Evolutionary conservation across 2,797 vertebrate genomes (phyloP).

Genomic region (Okamejei kenojei): DNA sequence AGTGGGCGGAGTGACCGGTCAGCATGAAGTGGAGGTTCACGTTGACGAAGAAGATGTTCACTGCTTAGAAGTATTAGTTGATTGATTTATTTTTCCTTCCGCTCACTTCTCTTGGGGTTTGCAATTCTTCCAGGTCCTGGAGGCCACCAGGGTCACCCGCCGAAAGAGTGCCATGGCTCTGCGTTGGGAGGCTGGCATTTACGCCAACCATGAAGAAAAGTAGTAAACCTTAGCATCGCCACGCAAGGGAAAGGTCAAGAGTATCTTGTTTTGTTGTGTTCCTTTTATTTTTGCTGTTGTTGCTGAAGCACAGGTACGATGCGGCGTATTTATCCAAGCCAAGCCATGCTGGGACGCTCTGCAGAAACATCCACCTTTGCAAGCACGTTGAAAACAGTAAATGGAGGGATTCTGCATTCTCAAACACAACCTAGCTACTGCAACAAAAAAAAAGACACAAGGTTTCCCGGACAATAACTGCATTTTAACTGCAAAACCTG

Average conservation of each 20-base stretch:
- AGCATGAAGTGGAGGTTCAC: background rate
- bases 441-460: background rate
- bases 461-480: background rate
- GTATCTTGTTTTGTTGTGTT: background rate
- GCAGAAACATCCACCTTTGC: background rate
- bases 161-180: conserved; percentile 87
- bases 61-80: background rate
- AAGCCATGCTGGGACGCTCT: background rate
- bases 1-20: background rate
- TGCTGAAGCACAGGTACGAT: background rate
- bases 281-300: background rate
- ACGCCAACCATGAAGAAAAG: conserved; percentile 70
- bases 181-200: conserved; percentile 79
- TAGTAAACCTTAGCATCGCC: conserved; percentile 49
- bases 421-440: background rate
- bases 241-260: conserved; percentile 1
- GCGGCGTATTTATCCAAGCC: conserved; percentile 3
- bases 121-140: conserved; percentile 72
- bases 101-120: conserved; percentile 12
- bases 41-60: background rate
- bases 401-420: background rate
- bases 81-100: background rate
- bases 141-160: conserved; percentile 87
- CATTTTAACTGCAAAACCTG: background rate
- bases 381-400: background rate